phyloP scores from a whole-genome alignment of 1,140 invertebrate species.

The Onthophagus taurus region DNA sequence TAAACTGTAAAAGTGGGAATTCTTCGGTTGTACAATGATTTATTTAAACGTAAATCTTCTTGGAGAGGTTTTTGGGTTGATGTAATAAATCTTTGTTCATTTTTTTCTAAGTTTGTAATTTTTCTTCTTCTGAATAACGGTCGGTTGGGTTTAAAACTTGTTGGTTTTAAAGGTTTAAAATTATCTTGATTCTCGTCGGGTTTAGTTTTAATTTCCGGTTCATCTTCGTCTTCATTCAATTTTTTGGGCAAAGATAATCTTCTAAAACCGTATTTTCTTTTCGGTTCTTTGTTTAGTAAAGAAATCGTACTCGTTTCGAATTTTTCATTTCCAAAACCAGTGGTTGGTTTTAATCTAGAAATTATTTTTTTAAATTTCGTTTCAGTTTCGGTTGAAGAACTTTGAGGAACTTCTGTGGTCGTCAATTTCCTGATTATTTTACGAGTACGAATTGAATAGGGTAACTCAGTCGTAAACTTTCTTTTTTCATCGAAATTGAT shows the following conservation, averaged over 20 bases:
- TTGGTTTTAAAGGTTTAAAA: too few relatives aligned
- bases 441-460: conserved; percentile 39
- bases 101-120: too few relatives aligned
- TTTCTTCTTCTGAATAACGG: too few relatives aligned
- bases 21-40: too few relatives aligned
- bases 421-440: conserved; percentile 45
- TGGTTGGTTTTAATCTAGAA: conserved; percentile 21
- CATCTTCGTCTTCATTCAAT: background rate
- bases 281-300: background rate
- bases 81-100: too few relatives aligned
- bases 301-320: background rate
- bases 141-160: too few relatives aligned
- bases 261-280: background rate
- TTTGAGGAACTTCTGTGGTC: conserved; percentile 24
- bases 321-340: background rate
- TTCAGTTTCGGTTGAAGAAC: background rate
- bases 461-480: too few relatives aligned
- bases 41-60: too few relatives aligned
- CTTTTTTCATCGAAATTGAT: background rate
- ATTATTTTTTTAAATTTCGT: conserved; percentile 20
- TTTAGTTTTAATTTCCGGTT: background rate
- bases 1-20: too few relatives aligned
- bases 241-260: background rate
- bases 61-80: too few relatives aligned
- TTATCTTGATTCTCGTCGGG: background rate